These are phyloP conservation scores for Merops nubicus DNA, from an alignment of 2,113 vertebrate genomes.

Conservation along the genomic window DNA sequence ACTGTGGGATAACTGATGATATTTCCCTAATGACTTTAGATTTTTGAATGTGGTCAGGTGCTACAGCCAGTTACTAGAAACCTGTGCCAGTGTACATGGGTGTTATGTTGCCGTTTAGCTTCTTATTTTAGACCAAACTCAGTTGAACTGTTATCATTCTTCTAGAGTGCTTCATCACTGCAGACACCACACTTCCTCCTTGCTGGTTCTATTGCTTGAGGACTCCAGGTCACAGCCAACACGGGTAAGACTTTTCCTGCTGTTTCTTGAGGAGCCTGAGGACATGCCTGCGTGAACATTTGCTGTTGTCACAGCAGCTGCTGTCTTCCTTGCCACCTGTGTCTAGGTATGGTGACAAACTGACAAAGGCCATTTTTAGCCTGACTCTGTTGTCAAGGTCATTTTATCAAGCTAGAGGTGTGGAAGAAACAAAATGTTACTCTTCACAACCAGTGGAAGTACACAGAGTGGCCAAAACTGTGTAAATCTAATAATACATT, in stretches of 20 bases:
- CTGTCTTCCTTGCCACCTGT: not conserved
- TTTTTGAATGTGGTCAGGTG: not conserved
- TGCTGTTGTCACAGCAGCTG: not conserved
- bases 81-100: not conserved
- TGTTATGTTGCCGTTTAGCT: not conserved
- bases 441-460: not conserved
- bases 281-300: not conserved
- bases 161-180: not conserved
- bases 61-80: not conserved
- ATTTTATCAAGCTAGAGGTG: not conserved
- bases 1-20: not conserved
- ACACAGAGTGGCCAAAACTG: not conserved
- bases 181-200: not conserved
- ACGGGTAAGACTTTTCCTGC: not conserved
- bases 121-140: not conserved
- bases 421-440: not conserved
- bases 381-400: not conserved
- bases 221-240: not conserved
- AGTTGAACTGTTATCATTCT: not conserved
- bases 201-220: not conserved
- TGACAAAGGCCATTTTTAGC: not conserved
- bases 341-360: not conserved
- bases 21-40: not conserved
- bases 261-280: not conserved
- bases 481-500: not conserved